phyloP scores from a whole-genome alignment of 2,113 vertebrate genomes.

The Vulpes vulpes region DNA sequence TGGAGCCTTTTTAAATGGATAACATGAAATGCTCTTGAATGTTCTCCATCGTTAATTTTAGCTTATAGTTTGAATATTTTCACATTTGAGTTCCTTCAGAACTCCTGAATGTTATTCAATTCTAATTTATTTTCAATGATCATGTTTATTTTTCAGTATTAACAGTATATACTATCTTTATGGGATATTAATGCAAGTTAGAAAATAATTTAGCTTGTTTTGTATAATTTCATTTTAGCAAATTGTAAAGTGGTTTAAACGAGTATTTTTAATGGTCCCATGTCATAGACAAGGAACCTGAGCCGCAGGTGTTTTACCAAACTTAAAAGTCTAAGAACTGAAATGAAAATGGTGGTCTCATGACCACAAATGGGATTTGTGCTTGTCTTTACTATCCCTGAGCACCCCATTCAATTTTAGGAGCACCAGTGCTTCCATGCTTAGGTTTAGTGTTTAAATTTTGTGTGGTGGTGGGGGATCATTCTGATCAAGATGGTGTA shows the following conservation, averaged over 20 bases:
- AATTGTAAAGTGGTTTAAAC: background rate
- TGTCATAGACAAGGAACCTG: background rate
- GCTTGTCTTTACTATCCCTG: background rate
- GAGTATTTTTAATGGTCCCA: background rate
- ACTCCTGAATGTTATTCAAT: background rate
- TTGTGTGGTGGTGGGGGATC: background rate
- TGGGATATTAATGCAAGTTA: background rate
- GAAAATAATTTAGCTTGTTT: slow-evolving; percentile 2
- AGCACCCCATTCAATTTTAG: background rate
- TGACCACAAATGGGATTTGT: background rate
- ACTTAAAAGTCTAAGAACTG: background rate
- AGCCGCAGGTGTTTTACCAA: background rate
- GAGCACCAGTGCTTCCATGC: background rate
- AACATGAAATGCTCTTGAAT: background rate
- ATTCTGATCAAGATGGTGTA: background rate
- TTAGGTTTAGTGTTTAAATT: background rate
- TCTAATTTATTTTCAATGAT: slow-evolving; percentile 11
- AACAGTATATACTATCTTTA: background rate
- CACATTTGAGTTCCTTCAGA: background rate
- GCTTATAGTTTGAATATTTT: slow-evolving; percentile 7
- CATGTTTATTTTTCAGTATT: background rate
- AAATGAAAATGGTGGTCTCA: background rate
- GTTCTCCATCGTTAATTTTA: background rate
- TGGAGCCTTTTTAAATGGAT: background rate
- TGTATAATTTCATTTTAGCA: slow-evolving; percentile 32